phyloP scores from a whole-genome alignment of 1,140 invertebrate species.

The Lucilia sericata region DNA sequence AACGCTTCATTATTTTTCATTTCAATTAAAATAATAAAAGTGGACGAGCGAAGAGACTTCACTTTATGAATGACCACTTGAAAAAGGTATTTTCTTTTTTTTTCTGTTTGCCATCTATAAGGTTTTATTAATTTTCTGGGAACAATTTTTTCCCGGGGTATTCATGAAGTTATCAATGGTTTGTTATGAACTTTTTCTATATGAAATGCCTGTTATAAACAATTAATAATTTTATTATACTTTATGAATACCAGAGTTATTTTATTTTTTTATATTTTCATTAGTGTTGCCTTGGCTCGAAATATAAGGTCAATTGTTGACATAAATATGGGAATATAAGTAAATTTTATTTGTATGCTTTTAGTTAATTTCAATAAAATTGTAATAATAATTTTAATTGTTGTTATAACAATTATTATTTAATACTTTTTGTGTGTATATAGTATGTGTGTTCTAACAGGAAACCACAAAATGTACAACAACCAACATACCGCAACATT shows the following conservation, averaged over 20 bases:
- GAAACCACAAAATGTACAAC: background rate
- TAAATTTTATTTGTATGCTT: background rate
- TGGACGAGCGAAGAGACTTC: background rate
- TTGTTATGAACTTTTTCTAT: too few relatives aligned
- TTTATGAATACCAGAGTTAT: too few relatives aligned
- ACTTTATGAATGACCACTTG: background rate
- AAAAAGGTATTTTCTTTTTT: background rate
- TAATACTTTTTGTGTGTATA: too few relatives aligned
- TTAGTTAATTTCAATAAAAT: background rate
- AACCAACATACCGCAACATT: conserved; percentile 3
- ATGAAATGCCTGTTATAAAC: too few relatives aligned
- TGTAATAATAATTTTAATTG: conserved; percentile 3
- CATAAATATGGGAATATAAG: too few relatives aligned
- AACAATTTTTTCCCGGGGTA: too few relatives aligned
- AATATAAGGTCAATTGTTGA: too few relatives aligned
- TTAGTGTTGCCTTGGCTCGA: too few relatives aligned
- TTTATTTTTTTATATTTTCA: too few relatives aligned
- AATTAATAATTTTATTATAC: too few relatives aligned
- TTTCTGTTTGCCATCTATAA: background rate
- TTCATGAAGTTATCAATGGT: too few relatives aligned
- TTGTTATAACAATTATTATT: background rate
- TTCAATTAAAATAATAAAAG: conserved; percentile 7
- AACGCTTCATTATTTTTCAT: background rate
- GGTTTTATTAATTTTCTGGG: too few relatives aligned
- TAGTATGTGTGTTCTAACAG: background rate